Evolutionary conservation across 2,113 vertebrate species (phyloP), one percentile per base, ranked within the genome.

Genomic region (Hassar affinis): DNA sequence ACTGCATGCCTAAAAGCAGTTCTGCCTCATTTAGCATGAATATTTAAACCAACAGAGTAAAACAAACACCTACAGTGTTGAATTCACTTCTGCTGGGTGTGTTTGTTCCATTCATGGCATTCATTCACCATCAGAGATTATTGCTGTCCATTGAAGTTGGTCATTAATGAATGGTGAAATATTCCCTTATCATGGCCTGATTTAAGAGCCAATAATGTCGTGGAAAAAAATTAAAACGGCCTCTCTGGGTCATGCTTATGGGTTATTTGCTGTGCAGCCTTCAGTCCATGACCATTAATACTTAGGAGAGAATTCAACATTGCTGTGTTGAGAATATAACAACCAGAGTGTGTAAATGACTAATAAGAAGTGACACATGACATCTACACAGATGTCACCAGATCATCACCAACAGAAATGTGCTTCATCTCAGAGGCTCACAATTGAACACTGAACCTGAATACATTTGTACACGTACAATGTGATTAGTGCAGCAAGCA

Each of bases 381-480:
- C 2, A 47, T n/a, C 80, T 35, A 7, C 56, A 62, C 45, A 57
- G 12, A 42, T 42, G 38, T 61, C 54, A 33, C 6, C 35, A 49
- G 52, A 61, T 35, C n/a, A 47, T n/a, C 59, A 75, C 4, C n/a
- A 51, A 59, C n/a, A 80, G 52, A 80, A 80, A 84, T 69, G 71
- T 77, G 49, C 81, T 76, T 80, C 66, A 25, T 30, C 42, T 81
- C 61, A 38, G 51, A 84, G 69, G 78, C 59, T 84, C 61, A 86
- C 56, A 25, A 20, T 2, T 75, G 51, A 79, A n/a, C 25, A 47
- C 0, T n/a, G 68, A 71, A 71, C 71, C 15, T 51, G 42, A 47
- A 79, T 62, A 47, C n/a, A 11, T 52, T 35, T 35, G 11, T 45
- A 35, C 47, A 51, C 0, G 27, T 35, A 59, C 6, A 6, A 25